phyloP scores from a whole-genome alignment of 1,140 invertebrate species.

The Drosophila nigromelanica region DNA sequence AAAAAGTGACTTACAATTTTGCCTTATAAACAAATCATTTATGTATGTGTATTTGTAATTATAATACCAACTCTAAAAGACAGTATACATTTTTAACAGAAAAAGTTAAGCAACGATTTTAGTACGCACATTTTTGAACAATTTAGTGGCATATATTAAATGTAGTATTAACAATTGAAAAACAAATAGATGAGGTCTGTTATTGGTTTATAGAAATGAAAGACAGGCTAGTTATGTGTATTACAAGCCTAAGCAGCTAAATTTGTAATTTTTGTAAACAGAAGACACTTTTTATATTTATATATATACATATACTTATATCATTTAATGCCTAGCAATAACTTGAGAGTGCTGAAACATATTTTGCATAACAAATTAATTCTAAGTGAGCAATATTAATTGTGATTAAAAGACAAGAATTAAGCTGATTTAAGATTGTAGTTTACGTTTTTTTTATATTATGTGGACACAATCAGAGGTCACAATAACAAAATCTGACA shows the following conservation, averaged over 20 bases:
- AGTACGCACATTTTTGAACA: constrained; percentile 54
- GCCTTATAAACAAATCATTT: constrained; percentile 66
- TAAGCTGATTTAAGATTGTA: constrained; percentile 19
- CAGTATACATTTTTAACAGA: constrained; percentile 19
- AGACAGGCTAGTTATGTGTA: constrained; percentile 3
- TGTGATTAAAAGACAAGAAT: constrained; percentile 60
- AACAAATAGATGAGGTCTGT: constrained; percentile 6
- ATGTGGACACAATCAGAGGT: background rate
- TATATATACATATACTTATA: constrained; percentile 39
- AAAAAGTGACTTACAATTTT: constrained; percentile 68
- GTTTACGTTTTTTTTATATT: background rate
- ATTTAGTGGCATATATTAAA: constrained; percentile 51
- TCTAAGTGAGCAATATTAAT: constrained; percentile 73
- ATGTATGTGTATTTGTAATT: constrained; percentile 29
- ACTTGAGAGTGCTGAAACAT: constrained; percentile 34
- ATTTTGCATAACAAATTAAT: constrained; percentile 45
- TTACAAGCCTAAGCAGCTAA: constrained; percentile 31
- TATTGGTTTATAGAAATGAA: constrained; percentile 1
- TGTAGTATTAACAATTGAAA: constrained; percentile 24
- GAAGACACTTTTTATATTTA: constrained; percentile 24
- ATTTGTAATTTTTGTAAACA: constrained; percentile 49
- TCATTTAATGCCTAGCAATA: constrained; percentile 45
- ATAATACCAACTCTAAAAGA: constrained; percentile 19
- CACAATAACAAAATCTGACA: constrained; percentile 4
- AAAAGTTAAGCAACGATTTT: constrained; percentile 34